phyloP scores from a whole-genome alignment of 2,888 invertebrate genomes.

The Phorcus lineatus region DNA sequence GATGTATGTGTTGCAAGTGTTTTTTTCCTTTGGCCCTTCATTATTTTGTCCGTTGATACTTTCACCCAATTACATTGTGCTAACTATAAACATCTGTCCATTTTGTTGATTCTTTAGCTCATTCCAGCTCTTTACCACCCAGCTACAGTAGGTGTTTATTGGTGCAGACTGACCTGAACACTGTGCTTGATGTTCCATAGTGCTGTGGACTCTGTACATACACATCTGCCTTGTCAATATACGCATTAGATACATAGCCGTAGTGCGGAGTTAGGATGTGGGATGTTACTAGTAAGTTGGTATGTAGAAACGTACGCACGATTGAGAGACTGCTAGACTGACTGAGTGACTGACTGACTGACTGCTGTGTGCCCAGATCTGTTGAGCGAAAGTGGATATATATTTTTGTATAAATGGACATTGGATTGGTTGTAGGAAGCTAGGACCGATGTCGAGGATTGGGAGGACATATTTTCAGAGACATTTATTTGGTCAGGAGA shows the following conservation, averaged over 20 bases:
- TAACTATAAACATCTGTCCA: not conserved
- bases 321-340: no score
- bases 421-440: not conserved
- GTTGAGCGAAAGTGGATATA: not conserved
- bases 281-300: not conserved
- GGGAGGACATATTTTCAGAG: not conserved
- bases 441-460: not conserved
- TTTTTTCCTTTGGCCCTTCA: not conserved
- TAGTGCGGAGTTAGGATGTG: not conserved
- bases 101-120: not conserved
- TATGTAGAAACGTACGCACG: not conserved
- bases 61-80: not conserved
- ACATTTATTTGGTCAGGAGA: not conserved
- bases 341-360: not conserved
- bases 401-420: constrained; percentile 5
- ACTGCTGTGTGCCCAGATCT: not conserved
- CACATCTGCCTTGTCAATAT: not conserved
- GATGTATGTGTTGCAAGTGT: not conserved
- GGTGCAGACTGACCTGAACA: not conserved
- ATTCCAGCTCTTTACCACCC: not conserved
- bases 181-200: not conserved
- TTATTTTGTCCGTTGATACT: not conserved
- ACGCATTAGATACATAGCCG: not conserved
- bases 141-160: not conserved
- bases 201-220: constrained; percentile 10